Evolutionary conservation across 1,140 invertebrate species (phyloP), one percentile per base, ranked within the genome.

Genomic region (Papilio polyxenes): DNA sequence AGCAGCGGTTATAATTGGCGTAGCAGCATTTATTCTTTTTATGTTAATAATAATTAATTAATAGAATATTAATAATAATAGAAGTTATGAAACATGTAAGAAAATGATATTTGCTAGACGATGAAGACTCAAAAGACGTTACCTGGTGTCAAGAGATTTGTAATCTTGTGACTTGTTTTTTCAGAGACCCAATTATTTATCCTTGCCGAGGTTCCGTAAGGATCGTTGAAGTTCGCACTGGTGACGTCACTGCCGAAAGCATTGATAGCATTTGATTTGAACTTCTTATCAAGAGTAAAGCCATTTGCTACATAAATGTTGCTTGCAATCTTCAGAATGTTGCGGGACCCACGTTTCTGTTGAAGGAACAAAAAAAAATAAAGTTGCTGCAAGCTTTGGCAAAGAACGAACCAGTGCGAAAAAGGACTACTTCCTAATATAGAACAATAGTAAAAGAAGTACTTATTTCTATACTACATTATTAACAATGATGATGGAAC

Each of bases 131-230:
- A 59, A 72, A 31, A 81, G 72, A 37, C 40, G 82, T 89, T 94
- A 96, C 96, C 95, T 90, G 94, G 87, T 53, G 91, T 88, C 10
- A 96, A 85, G 2, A 97, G 89, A 10, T 95, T 90, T 17, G 93
- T 90, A 69, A 98, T 97, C 76, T 95, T 95, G 13, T 96, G 94
- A 9, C 94, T 90, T 0, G 97, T 97, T 77, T 92, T 89, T 2
- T 92, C 82, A 17, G 93, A 90, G 0, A 97, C 95, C 97, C 97
- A 97, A 69, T 91, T 83, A 86, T 98, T 97, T 51, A 97, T 96
- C 17, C 81, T 82, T 3, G 88, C 74, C 3, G 93, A 91, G 0
- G 95, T 90, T 31, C 78, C 37, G 1, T 81, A 85, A 0, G 95
- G 87, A 37, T 95, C 88, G 0, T 56, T 80, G 83, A 97, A 97